Percentiles rank a stretch among this genome's conserved stretches.
phyloP scores from a whole-genome alignment of 2,888 invertebrate genomes.

The Athrips mouffetella region DNA sequence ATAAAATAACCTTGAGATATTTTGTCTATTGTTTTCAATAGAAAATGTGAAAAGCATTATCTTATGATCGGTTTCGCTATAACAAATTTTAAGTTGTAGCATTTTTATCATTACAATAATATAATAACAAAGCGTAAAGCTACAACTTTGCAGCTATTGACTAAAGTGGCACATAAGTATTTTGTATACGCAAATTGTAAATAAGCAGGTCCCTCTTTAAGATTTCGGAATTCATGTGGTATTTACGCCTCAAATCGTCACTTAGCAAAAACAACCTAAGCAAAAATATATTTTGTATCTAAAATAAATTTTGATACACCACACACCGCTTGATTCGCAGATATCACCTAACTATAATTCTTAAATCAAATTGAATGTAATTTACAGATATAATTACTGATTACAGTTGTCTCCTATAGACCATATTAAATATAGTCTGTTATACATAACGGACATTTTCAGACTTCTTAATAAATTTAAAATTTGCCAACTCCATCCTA shows the following conservation, averaged over 20 bases:
- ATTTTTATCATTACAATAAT: conserved; percentile 6
- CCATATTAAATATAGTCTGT: conserved; percentile 64
- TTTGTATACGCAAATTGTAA: conserved; percentile 19
- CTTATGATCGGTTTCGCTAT: background rate
- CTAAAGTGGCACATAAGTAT: conserved; percentile 25
- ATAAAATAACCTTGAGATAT: too few species aligned
- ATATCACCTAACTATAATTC: conserved; percentile 65
- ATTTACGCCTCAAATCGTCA: conserved; percentile 32
- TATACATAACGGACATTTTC: conserved; percentile 58
- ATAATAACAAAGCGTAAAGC: conserved; percentile 36
- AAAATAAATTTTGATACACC: conserved; percentile 48
- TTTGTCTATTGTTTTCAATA: background rate
- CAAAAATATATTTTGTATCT: conserved; percentile 42
- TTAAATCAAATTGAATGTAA: conserved; percentile 64
- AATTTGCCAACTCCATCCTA: conserved; percentile 66
- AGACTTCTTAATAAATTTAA: conserved; percentile 65
- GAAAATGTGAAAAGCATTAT: background rate
- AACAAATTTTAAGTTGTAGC: background rate
- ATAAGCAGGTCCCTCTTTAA: conserved; percentile 41
- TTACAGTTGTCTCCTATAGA: conserved; percentile 61
- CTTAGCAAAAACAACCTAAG: conserved; percentile 45
- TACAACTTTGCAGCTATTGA: conserved; percentile 37
- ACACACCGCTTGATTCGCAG: conserved; percentile 52
- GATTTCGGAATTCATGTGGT: conserved; percentile 61
- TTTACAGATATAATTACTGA: conserved; percentile 64